phyloP scores from a whole-genome alignment of 2,797 vertebrate genomes.

The Rhinichthys osculus region DNA sequence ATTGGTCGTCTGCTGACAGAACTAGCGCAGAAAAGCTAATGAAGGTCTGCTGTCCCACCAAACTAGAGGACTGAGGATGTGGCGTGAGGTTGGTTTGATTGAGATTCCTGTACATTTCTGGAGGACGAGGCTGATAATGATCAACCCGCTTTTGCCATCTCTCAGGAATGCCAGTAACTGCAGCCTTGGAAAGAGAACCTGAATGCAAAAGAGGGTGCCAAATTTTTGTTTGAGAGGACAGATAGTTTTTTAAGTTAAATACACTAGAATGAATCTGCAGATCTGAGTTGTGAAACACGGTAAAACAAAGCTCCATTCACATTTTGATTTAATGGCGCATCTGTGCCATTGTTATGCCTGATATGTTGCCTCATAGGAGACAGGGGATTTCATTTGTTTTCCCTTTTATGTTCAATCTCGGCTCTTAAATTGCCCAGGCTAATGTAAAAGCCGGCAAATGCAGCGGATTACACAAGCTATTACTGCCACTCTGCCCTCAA shows the following conservation, averaged over 20 bases:
- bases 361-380: constrained; percentile 39
- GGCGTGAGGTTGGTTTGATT: constrained; percentile 51
- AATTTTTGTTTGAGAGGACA: neutral
- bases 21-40: constrained; percentile 16
- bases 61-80: constrained; percentile 5
- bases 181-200: constrained; percentile 29
- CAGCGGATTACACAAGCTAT: constrained; percentile 53
- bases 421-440: constrained; percentile 57
- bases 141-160: constrained; percentile 2
- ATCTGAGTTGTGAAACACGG: constrained; percentile 32
- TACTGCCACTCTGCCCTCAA: constrained; percentile 47
- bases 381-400: constrained; percentile 46
- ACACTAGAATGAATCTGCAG: constrained; percentile 22
- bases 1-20: constrained; percentile 37
- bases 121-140: constrained; percentile 12
- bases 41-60: neutral
- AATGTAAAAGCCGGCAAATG: constrained; percentile 50
- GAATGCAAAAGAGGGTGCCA: constrained; percentile 6
- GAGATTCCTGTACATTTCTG: constrained; percentile 8
- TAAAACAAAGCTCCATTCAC: constrained; percentile 41
- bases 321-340: constrained; percentile 33
- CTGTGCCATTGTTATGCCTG: constrained; percentile 51
- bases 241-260: constrained; percentile 7
- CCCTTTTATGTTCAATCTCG: constrained; percentile 46
- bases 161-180: constrained; percentile 25